Evolutionary conservation across 2,113 vertebrate genomes (phyloP).

Genomic region (Alligator sinensis): DNA sequence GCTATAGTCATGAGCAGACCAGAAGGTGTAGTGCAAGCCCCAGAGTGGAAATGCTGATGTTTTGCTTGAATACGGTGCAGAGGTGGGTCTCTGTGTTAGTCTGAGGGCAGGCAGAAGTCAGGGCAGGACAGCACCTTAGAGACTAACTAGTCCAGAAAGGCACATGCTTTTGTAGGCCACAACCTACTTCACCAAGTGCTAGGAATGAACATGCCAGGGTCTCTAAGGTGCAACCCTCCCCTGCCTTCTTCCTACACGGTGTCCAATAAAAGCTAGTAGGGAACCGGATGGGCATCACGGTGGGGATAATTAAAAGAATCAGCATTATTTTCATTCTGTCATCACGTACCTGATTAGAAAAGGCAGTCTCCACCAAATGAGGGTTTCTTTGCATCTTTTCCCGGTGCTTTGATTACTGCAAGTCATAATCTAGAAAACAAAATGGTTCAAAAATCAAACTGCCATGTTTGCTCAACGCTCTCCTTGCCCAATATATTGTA

Average conservation of each 20-base stretch:
- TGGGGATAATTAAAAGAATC: neutral
- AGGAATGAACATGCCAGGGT: too few species aligned
- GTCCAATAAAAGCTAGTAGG: neutral
- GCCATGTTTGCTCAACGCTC: neutral
- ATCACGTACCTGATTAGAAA: neutral
- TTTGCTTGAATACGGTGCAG: too few species aligned
- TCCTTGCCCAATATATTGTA: neutral
- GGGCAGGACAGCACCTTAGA: too few species aligned
- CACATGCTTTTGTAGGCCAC: too few species aligned
- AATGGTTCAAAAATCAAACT: neutral
- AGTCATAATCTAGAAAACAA: neutral
- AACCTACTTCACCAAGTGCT: too few species aligned
- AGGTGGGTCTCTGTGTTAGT: too few species aligned
- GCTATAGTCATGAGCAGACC: too few species aligned
- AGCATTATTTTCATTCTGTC: slow-evolving; percentile 6
- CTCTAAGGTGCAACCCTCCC: too few species aligned
- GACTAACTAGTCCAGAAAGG: too few species aligned
- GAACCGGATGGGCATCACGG: neutral
- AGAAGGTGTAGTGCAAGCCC: too few species aligned
- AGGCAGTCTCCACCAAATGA: neutral
- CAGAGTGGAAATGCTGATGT: too few species aligned
- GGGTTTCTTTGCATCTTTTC: neutral
- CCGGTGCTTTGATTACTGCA: neutral
- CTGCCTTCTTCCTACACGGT: neutral
- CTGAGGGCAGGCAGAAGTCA: too few species aligned